Conservation (phyloP, 2,113 vertebrate species). For the Mixornis gularis region DNA sequence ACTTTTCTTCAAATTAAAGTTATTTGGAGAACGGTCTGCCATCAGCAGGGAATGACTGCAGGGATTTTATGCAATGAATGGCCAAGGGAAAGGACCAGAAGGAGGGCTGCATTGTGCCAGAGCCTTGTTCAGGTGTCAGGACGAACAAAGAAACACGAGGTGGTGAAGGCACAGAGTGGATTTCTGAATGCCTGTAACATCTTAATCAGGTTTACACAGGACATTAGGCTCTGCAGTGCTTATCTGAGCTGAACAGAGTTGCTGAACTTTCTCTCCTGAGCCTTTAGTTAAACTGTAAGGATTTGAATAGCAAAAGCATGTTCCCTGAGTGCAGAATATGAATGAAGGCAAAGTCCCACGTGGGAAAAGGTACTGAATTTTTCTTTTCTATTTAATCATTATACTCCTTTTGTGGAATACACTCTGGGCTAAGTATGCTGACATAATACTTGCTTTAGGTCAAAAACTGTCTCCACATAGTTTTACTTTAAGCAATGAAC, state of each 20-base stretch:
- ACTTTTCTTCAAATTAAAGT: neutral
- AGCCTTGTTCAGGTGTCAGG: neutral
- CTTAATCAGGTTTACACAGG: neutral
- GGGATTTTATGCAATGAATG: neutral
- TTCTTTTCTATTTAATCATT: neutral
- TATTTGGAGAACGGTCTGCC: neutral
- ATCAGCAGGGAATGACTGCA: neutral
- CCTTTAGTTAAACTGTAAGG: neutral
- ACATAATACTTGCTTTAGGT: neutral
- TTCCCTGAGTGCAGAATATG: neutral
- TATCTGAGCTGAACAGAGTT: constrained; percentile 7
- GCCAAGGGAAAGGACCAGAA: neutral
- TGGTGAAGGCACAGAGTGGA: neutral
- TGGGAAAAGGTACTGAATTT: neutral
- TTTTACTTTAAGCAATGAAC: neutral
- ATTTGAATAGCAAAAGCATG: neutral
- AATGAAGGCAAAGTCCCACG: neutral
- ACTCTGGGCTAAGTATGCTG: neutral
- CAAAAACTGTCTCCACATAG: neutral
- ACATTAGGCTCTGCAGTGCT: neutral
- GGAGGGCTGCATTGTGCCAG: neutral
- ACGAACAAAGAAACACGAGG: neutral
- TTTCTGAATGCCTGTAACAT: neutral
- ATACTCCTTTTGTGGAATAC: neutral
- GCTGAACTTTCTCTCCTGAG: neutral